Evolutionary conservation across 1,140 invertebrate species (phyloP).

Genomic region (Leptopilina clavipes): DNA sequence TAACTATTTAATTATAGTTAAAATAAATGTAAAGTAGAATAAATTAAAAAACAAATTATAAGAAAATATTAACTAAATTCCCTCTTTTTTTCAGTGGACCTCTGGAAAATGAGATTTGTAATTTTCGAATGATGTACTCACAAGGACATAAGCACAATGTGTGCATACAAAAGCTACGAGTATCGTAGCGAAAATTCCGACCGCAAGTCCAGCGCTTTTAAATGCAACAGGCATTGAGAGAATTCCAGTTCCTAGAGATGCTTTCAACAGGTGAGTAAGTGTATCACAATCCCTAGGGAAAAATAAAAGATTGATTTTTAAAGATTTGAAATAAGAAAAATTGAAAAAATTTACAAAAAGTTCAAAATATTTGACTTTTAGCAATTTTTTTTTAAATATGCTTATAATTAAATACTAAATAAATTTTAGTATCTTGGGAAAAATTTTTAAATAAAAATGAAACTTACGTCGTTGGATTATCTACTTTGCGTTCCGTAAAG

Average conservation of each 20-base stretch:
- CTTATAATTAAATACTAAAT: not conserved
- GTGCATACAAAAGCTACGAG: constrained; percentile 88
- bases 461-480: constrained; percentile 88
- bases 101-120: not conserved
- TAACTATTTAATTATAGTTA: too few species aligned
- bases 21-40: too few species aligned
- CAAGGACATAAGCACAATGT: constrained; percentile 89
- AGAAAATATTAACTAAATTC: too few species aligned
- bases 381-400: too few species aligned
- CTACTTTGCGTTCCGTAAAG: constrained; percentile 81
- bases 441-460: constrained; percentile 4
- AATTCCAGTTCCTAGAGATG: constrained; percentile 93
- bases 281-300: constrained; percentile 85
- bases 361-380: too few species aligned
- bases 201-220: constrained; percentile 84
- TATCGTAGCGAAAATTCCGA: constrained; percentile 86
- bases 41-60: too few species aligned
- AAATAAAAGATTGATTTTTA: constrained; percentile 49
- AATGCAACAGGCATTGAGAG: constrained; percentile 93
- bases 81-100: not conserved
- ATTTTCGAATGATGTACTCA: constrained; percentile 74
- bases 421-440: not conserved
- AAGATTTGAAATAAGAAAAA: not conserved
- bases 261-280: constrained; percentile 89
- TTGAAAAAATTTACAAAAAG: not conserved